These are phyloP conservation scores for Bombus turneri DNA, from an alignment of 1,140 invertebrate species.

Conservation along the genomic window DNA sequence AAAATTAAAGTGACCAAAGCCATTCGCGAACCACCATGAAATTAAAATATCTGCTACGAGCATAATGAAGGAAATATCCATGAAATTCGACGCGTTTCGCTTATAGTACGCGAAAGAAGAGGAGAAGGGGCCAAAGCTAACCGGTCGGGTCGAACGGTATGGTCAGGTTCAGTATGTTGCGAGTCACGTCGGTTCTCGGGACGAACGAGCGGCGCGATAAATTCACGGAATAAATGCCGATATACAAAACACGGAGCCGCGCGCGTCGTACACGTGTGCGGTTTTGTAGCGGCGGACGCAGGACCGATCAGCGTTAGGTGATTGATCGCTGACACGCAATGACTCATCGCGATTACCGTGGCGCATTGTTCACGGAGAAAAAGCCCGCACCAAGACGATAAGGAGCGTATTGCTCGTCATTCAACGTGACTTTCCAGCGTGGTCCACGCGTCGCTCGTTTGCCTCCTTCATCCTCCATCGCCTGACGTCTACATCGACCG, in stretches of 20 bases:
- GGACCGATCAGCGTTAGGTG: conserved; percentile 61
- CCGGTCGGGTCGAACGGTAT: background rate
- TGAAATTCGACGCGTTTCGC: background rate
- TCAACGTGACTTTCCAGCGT: conserved; percentile 47
- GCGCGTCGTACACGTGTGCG: conserved; percentile 57
- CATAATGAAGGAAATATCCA: background rate
- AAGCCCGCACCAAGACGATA: conserved; percentile 56
- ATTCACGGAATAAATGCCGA: conserved; percentile 60
- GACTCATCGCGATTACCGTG: conserved; percentile 65
- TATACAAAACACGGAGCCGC: conserved; percentile 55
- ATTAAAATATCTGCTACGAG: background rate
- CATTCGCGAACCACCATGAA: too few relatives aligned
- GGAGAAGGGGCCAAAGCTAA: background rate
- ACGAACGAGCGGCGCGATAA: conserved; percentile 44
- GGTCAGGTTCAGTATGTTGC: background rate
- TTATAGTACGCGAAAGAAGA: too few relatives aligned
- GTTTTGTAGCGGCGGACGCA: conserved; percentile 58
- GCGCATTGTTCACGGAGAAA: conserved; percentile 47
- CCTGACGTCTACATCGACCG: conserved; percentile 21
- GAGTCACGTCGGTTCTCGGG: conserved; percentile 23
- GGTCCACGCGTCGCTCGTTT: conserved; percentile 27
- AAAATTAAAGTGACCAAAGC: too few relatives aligned
- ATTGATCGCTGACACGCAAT: conserved; percentile 67
- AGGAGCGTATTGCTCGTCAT: conserved; percentile 54
- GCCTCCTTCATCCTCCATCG: background rate